Percentiles rank a stretch among this genome's conserved stretches.
Evolutionary conservation across 2,797 vertebrate species (phyloP).

Genomic region (Mycteria americana): DNA sequence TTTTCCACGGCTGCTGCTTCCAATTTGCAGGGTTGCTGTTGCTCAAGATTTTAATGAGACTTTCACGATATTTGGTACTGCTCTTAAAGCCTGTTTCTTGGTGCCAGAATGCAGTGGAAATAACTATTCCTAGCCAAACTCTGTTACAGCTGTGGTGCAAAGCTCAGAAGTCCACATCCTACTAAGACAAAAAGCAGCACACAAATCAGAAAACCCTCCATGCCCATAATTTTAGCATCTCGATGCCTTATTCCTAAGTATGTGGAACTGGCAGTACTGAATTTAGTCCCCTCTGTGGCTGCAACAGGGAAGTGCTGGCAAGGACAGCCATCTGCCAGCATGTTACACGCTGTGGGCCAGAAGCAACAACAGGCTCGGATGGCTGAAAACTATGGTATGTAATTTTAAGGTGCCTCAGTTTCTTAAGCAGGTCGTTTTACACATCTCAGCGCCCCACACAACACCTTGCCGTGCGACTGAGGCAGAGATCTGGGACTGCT

Average conservation of each 20-base stretch:
- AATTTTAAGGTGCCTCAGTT: neutral
- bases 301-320: neutral
- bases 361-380: neutral
- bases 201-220: neutral
- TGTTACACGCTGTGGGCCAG: rapidly evolving
- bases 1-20: neutral
- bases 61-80: neutral
- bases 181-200: neutral
- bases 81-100: neutral
- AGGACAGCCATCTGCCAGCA: neutral
- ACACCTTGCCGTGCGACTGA: neutral
- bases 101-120: neutral
- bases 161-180: neutral
- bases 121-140: neutral
- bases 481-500: neutral
- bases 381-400: neutral
- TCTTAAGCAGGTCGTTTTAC: neutral
- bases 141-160: neutral
- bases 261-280: neutral
- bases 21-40: neutral
- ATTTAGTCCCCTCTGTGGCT: neutral
- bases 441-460: neutral
- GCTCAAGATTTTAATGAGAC: neutral
- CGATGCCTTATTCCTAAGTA: neutral
- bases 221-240: neutral